Percentiles rank a stretch among this genome's conserved stretches.
These are phyloP conservation scores for Oryctolagus cuniculus DNA, from an alignment of 2,113 vertebrate genomes.

Conservation along the genomic window DNA sequence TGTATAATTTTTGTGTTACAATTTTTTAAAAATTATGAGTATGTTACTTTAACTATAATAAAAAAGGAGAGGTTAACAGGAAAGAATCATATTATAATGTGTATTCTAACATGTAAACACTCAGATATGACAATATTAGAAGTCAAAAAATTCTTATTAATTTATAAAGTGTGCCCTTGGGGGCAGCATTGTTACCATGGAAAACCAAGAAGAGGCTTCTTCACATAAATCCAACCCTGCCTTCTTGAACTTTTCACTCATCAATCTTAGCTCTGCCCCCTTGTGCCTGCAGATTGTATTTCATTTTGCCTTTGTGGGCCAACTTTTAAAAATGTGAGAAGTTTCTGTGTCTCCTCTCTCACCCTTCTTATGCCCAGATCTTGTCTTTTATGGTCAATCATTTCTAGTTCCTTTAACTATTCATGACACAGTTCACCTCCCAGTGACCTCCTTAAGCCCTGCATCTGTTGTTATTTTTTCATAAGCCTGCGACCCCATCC, in stretches of 20 bases:
- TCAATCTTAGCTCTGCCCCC: not conserved
- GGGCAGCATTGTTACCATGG: not conserved
- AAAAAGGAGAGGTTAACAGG: constrained; percentile 20
- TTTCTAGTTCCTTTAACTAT: not conserved
- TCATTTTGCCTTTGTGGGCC: constrained; percentile 3
- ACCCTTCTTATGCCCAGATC: not conserved
- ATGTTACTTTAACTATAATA: not conserved
- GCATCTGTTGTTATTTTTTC: not conserved
- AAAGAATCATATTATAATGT: not conserved
- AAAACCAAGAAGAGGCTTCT: not conserved
- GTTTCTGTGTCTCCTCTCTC: not conserved
- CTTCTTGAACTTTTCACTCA: not conserved
- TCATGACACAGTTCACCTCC: not conserved
- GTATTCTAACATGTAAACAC: not conserved
- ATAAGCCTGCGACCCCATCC: not conserved
- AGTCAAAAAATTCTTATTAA: not conserved
- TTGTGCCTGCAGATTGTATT: not conserved
- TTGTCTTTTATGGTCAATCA: not conserved
- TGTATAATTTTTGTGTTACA: not conserved
- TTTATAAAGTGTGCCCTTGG: not conserved
- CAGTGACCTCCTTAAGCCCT: not conserved
- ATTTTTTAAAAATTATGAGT: not conserved
- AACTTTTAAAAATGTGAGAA: not conserved
- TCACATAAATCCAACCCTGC: not conserved
- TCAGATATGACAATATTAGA: not conserved